A percentile compares a stretch with the other conserved stretches of the same genome.
Evolutionary conservation across 1,140 invertebrate species (phyloP).

Genomic region (Centruroides sculpturatus): DNA sequence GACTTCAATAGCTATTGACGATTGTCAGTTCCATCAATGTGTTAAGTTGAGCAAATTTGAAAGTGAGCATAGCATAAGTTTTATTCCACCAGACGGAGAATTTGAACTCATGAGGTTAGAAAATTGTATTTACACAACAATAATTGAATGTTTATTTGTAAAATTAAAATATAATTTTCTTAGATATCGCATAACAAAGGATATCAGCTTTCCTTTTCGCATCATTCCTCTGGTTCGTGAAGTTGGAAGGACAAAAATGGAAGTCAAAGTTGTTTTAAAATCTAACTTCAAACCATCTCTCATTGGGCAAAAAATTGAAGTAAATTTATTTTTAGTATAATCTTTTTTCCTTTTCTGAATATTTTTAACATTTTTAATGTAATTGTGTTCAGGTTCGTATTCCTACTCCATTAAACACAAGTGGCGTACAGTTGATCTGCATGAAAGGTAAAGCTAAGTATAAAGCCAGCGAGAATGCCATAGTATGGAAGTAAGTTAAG

Average conservation of each 20-base stretch:
- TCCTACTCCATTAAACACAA: constrained; percentile 96
- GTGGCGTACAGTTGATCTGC: constrained; percentile 96
- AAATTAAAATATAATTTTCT: constrained; percentile 1
- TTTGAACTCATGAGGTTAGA: constrained; percentile 95
- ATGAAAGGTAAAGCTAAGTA: constrained; percentile 99
- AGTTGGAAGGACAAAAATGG: constrained; percentile 97
- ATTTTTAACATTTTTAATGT: constrained; percentile 6
- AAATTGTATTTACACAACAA: too few species aligned
- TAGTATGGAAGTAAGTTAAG: constrained; percentile 90
- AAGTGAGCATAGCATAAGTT: constrained; percentile 98
- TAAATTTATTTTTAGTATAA: constrained; percentile 18
- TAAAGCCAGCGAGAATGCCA: constrained; percentile 98
- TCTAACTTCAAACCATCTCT: constrained; percentile 99
- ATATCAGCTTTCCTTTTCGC: constrained; percentile 97
- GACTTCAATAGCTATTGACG: constrained; percentile 96
- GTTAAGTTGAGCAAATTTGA: constrained; percentile 99
- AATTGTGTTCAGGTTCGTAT: constrained; percentile 57
- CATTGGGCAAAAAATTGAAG: constrained; percentile 96
- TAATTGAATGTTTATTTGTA: too few species aligned
- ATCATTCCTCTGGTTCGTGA: constrained; percentile 97
- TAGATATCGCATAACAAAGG: constrained; percentile 98
- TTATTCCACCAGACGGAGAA: constrained; percentile 99
- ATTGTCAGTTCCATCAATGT: constrained; percentile 99
- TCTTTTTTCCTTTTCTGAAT: not conserved
- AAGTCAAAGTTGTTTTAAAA: constrained; percentile 98